phyloP scores from a whole-genome alignment of 2,113 vertebrate genomes.

The Syngnathus floridae region DNA sequence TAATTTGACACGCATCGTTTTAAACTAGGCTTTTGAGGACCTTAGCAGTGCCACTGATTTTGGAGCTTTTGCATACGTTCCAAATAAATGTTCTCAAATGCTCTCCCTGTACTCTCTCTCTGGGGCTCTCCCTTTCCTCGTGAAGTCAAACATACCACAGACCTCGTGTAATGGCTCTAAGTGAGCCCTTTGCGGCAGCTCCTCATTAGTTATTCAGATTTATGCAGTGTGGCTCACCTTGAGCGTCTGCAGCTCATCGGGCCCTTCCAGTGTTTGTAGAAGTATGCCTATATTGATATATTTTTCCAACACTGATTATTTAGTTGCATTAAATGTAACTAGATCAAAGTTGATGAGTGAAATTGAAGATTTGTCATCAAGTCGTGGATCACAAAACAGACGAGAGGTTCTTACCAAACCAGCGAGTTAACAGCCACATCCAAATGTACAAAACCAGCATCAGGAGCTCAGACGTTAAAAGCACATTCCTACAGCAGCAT shows the following conservation, averaged over 20 bases:
- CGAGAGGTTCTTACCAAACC: not conserved
- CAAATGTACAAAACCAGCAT: conserved; percentile 34
- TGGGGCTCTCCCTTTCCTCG: not conserved
- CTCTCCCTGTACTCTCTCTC: not conserved
- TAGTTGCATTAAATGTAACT: not conserved
- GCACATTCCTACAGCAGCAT: conserved; percentile 47
- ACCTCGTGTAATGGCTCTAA: conserved; percentile 55
- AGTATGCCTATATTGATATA: conserved; percentile 4
- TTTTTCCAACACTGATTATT: not conserved
- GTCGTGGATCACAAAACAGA: not conserved
- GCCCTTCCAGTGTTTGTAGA: conserved; percentile 16
- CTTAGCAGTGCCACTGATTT: not conserved
- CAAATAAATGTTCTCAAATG: conserved; percentile 16
- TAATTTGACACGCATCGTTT: not conserved
- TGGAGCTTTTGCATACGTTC: conserved; percentile 6
- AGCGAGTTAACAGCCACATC: conserved; percentile 24
- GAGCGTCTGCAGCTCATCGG: conserved; percentile 59
- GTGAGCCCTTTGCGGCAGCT: conserved; percentile 45
- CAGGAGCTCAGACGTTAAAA: conserved; percentile 31
- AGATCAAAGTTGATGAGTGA: not conserved
- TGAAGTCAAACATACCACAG: conserved; percentile 26
- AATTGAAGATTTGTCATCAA: not conserved
- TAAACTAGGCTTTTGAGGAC: conserved; percentile 1
- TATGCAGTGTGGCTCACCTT: conserved; percentile 62
- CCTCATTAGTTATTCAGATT: conserved; percentile 63